phyloP scores from a whole-genome alignment of 2,888 invertebrate species.

The Vesta saturnalis region DNA sequence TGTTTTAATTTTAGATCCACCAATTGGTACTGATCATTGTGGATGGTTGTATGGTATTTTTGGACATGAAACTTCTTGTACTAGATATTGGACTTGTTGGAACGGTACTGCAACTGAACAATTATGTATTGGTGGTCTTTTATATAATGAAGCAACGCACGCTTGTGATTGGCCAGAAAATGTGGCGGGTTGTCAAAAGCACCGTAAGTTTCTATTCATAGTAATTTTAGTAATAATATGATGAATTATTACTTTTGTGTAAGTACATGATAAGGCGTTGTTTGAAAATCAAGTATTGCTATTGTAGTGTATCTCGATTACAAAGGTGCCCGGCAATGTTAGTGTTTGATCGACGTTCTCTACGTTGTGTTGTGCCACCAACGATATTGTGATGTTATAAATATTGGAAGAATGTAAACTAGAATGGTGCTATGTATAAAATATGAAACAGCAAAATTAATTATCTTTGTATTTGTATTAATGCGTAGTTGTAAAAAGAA shows the following conservation, averaged over 20 bases:
- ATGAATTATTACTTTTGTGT: too few relatives aligned
- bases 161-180: conserved; percentile 96
- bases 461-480: too few relatives aligned
- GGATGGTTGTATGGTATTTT: conserved; percentile 95
- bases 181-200: conserved; percentile 92
- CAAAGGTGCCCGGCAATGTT: conserved; percentile 92
- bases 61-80: conserved; percentile 93
- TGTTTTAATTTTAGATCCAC: conserved; percentile 70
- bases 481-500: too few relatives aligned
- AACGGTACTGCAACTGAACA: conserved; percentile 93
- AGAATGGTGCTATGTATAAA: too few relatives aligned
- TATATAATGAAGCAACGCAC: conserved; percentile 90
- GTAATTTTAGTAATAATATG: too few relatives aligned
- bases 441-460: too few relatives aligned
- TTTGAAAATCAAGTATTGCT: too few relatives aligned
- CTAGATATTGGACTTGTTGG: conserved; percentile 95
- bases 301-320: too few relatives aligned
- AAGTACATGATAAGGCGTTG: too few relatives aligned
- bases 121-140: conserved; percentile 88
- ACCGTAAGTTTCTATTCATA: too few relatives aligned
- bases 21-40: conserved; percentile 86
- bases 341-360: conserved; percentile 83
- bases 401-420: too few relatives aligned
- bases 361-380: conserved; percentile 88
- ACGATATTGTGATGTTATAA: too few relatives aligned